These are phyloP conservation scores for Camelus dromedarius DNA, from an alignment of 2,113 vertebrate genomes.

Conservation along the genomic window DNA sequence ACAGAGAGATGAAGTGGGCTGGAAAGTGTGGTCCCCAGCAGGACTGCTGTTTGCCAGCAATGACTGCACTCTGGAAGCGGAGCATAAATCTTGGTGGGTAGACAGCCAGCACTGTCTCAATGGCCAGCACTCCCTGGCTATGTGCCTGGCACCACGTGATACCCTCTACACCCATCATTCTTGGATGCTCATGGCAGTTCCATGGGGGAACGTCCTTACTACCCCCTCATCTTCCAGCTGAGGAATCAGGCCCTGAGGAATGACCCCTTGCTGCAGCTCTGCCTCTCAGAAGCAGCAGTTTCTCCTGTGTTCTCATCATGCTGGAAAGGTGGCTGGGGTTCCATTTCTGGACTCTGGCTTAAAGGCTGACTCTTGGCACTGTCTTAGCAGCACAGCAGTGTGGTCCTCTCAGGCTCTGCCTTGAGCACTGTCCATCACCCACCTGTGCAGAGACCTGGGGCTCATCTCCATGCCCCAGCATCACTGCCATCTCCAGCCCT, in stretches of 20 bases:
- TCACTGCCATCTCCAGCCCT: rapidly evolving
- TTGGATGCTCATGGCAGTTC: background rate
- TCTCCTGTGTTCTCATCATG: background rate
- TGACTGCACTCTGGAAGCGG: background rate
- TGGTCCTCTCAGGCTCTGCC: background rate
- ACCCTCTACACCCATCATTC: background rate
- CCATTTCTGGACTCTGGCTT: background rate
- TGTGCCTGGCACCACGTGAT: background rate
- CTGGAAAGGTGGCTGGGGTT: background rate
- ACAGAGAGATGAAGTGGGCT: background rate
- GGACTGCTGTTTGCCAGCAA: background rate
- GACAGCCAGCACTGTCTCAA: background rate
- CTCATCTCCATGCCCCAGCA: background rate
- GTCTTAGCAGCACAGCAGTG: background rate
- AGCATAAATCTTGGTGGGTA: background rate
- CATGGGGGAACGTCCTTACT: background rate
- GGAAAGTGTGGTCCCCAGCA: background rate
- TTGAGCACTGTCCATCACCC: too few relatives aligned
- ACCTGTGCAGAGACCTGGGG: background rate
- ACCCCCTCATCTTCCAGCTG: background rate
- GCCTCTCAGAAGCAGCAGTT: background rate
- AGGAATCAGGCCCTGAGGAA: background rate
- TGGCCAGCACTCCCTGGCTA: background rate
- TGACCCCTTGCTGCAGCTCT: too few relatives aligned
- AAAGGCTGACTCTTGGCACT: background rate